Percentiles rank a stretch among this genome's conserved stretches.
Evolutionary conservation across 2,888 invertebrate genomes (phyloP).

Genomic region (Megamerina dolium): DNA sequence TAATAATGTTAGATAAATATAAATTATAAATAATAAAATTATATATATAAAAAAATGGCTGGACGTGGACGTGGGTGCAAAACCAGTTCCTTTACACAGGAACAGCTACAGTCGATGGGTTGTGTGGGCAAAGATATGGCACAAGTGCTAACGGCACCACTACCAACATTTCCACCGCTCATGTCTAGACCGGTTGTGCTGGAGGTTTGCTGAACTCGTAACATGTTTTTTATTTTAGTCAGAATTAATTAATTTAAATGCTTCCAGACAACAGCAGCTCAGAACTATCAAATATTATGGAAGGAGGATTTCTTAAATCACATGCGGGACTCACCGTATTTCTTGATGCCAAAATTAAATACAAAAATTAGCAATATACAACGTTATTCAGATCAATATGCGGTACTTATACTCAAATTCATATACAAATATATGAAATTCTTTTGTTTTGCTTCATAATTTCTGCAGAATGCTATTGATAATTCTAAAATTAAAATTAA

Average conservation of each 20-base stretch:
- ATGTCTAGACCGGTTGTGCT: constrained; percentile 55
- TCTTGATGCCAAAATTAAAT: constrained; percentile 28
- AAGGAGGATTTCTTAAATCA: constrained; percentile 68
- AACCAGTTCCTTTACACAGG: constrained; percentile 43
- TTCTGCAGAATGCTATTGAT: constrained; percentile 32
- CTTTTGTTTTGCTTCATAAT: background rate
- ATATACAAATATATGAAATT: background rate
- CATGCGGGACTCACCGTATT: constrained; percentile 60
- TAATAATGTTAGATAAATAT: no score
- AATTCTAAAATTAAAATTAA: constrained; percentile 35
- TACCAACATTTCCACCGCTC: constrained; percentile 58
- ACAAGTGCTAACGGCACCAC: constrained; percentile 53
- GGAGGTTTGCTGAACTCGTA: constrained; percentile 34
- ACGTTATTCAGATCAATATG: constrained; percentile 31
- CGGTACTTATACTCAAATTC: constrained; percentile 22
- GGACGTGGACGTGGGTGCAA: constrained; percentile 43
- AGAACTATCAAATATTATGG: constrained; percentile 64
- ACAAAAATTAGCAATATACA: constrained; percentile 19
- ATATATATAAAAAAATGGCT: constrained; percentile 34
- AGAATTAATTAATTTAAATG: background rate
- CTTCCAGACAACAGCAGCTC: constrained; percentile 52
- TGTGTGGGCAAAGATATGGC: constrained; percentile 52
- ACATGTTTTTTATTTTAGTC: background rate
- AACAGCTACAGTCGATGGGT: constrained; percentile 45
- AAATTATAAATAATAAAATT: no score